phyloP scores from a whole-genome alignment of 2,888 invertebrate genomes.

The Alentia gelatinosa region DNA sequence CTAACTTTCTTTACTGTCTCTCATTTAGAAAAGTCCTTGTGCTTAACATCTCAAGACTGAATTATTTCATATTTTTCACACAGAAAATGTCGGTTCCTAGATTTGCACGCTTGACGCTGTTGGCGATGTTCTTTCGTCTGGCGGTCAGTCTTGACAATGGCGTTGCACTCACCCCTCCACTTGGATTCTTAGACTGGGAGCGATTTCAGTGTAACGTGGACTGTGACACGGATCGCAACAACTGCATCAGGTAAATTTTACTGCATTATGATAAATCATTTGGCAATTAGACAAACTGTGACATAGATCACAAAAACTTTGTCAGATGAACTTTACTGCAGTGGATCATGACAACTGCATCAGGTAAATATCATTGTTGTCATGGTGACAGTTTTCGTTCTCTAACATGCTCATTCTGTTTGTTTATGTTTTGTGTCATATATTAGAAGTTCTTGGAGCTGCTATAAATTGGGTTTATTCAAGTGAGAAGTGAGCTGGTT shows the following conservation, averaged over 20 bases:
- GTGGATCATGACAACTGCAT: too few species aligned
- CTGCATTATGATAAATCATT: not conserved
- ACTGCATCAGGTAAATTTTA: slow-evolving; percentile 76
- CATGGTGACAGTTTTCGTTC: too few species aligned
- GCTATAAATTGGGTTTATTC: too few species aligned
- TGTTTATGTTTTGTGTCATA: too few species aligned
- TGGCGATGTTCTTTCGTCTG: not conserved
- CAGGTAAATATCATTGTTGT: too few species aligned
- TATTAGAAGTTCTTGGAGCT: too few species aligned
- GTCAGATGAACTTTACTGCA: not conserved
- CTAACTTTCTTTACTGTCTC: too few species aligned
- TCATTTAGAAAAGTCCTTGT: too few species aligned
- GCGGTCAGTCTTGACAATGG: slow-evolving; percentile 73
- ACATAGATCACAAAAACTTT: not conserved
- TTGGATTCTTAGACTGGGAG: slow-evolving; percentile 80
- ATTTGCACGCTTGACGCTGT: not conserved
- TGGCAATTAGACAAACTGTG: not conserved
- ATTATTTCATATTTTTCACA: not conserved
- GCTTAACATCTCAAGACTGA: not conserved
- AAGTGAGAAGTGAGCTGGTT: too few species aligned
- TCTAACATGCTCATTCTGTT: too few species aligned
- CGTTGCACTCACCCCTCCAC: slow-evolving; percentile 77
- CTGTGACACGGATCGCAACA: slow-evolving; percentile 73
- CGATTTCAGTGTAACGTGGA: slow-evolving; percentile 75
- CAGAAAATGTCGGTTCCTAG: not conserved